Percentiles rank a stretch among this genome's conserved stretches.
Evolutionary conservation across 2,113 vertebrate species (phyloP).

Genomic region (Australoheros scitulus): DNA sequence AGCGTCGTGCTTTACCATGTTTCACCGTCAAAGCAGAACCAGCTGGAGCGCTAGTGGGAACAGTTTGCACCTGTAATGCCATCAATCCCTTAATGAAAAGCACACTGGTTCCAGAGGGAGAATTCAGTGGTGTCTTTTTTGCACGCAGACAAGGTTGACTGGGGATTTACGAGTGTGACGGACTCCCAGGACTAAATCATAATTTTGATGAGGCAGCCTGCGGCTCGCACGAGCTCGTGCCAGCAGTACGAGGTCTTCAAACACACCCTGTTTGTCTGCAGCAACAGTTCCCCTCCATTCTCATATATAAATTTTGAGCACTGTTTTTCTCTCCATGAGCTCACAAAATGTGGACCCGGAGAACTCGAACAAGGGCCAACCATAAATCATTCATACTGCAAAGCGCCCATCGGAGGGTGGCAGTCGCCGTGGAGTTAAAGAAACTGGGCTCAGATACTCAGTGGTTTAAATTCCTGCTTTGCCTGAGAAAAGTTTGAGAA

Average conservation of each 20-base stretch:
- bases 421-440: not conserved
- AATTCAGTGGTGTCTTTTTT: conserved; percentile 28
- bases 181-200: conserved; percentile 42
- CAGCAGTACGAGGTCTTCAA: conserved; percentile 10
- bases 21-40: conserved; percentile 53
- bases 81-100: conserved; percentile 67
- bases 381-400: conserved; percentile 38
- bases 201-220: conserved; percentile 44
- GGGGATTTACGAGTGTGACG: conserved; percentile 51
- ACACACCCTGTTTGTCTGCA: conserved; percentile 35
- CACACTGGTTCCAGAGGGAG: conserved; percentile 43
- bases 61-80: conserved; percentile 68
- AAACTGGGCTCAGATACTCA: conserved; percentile 1
- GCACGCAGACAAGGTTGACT: conserved; percentile 30
- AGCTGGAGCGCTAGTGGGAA: conserved; percentile 52
- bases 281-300: not conserved
- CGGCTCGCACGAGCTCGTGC: not conserved
- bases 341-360: conserved; percentile 24
- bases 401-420: not conserved
- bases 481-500: not conserved
- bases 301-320: conserved; percentile 7
- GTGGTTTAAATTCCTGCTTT: conserved; percentile 35
- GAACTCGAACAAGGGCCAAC: conserved; percentile 38
- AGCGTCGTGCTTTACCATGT: conserved; percentile 11
- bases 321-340: conserved; percentile 5